Base-by-base conservation (phyloP, 30 jellyfish, hydroid and myxozoan species). In the Hydra vulgaris region DNA sequence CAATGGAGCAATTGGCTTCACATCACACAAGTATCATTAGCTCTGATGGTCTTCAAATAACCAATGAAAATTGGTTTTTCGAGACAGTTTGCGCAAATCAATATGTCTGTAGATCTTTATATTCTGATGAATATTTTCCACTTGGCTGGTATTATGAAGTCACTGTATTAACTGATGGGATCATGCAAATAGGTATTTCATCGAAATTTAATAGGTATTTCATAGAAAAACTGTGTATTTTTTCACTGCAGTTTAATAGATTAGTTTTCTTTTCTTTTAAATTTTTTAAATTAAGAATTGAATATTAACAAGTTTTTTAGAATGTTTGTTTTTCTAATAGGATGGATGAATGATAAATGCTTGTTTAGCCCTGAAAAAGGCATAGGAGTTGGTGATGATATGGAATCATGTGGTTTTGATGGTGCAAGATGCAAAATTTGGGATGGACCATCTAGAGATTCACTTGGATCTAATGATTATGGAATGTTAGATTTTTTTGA, bases 81-180 rank as follows among this genome's bases (percentile, higher is more conserved):
- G 97, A 89, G 74, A 89, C 87, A 73, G 84, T 79, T 68, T 15
- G 68, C 24, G 95, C 95, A 4, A 85, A 82, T 54, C 83, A 66
- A 21, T 61, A 61, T 12, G 91, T 89, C 15, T 17, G 87, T 61
- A 73, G 26, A 54, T 21, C 21, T 21, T 25, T 54, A 53, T 7
- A 56, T 21, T 26, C 22, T 12, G 75, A 25, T 8, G 73, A 24
- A 0, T 21, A 18, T 19, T 69, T 21, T 5, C 54, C 77, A 8
- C 53, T 21, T 27, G 97, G 97, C n/a, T 89, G 97, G 97, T 89
- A 86, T 78, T 89, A 81, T 80, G 97, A 89, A 77, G 97, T 85
- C 17, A 66, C 82, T 20, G 71, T 89, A 18, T 77, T 81, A 74
- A 79, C 96, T 85, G 81, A 85, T 16, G 97, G 97, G 52, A 84